A percentile compares a stretch with the other conserved stretches of the same genome.
phyloP scores from a whole-genome alignment of 2,113 vertebrate species.

The Malurus alboscapulatus region DNA sequence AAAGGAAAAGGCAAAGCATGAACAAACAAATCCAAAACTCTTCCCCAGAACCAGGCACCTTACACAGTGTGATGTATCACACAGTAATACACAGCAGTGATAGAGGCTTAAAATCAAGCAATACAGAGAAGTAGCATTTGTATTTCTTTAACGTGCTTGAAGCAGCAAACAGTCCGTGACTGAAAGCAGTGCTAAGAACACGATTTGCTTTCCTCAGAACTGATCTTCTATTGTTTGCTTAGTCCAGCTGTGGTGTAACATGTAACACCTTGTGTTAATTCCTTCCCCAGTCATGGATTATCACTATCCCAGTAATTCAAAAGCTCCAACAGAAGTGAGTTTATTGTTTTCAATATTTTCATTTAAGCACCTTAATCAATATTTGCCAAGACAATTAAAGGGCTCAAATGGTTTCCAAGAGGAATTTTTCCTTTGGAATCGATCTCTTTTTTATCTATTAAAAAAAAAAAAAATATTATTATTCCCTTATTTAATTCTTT shows the following conservation, averaged over 20 bases:
- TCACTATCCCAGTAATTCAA: constrained; percentile 39
- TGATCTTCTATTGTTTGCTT: neutral
- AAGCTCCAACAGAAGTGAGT: constrained; percentile 12
- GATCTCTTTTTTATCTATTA: neutral
- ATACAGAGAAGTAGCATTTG: neutral
- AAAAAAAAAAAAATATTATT: neutral
- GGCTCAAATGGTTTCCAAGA: constrained; percentile 36
- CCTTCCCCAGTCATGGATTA: constrained; percentile 3
- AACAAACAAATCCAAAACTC: neutral
- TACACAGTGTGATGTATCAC: neutral
- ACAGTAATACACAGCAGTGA: neutral
- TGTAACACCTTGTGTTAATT: neutral
- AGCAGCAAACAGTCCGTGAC: neutral
- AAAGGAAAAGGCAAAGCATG: neutral
- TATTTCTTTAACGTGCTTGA: neutral
- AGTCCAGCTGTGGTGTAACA: neutral
- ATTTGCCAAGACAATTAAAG: constrained; percentile 67
- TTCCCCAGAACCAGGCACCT: neutral
- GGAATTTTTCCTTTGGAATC: neutral
- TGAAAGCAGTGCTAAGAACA: neutral
- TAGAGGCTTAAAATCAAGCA: neutral
- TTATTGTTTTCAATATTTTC: constrained; percentile 71
- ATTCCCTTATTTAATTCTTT: constrained; percentile 20
- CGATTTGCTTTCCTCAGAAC: neutral
- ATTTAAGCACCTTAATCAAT: constrained; percentile 66